These are phyloP conservation scores for Gallinago paraguaiae DNA, from an alignment of 2,113 vertebrate genomes.

Conservation along the genomic window DNA sequence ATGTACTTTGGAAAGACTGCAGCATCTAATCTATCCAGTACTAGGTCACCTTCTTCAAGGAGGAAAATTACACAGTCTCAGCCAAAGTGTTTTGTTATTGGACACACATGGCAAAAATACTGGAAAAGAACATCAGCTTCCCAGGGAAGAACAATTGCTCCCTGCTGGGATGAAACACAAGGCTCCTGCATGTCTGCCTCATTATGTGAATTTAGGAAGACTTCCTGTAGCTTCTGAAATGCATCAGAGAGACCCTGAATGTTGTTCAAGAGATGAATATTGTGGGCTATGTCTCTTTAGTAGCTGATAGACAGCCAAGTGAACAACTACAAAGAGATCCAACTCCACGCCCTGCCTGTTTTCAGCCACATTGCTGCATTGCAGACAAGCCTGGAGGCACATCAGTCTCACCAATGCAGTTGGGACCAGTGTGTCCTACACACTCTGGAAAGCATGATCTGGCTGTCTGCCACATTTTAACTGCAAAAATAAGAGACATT, in stretches of 20 bases:
- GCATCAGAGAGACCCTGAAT: not conserved
- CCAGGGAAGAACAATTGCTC: not conserved
- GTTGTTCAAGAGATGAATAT: not conserved
- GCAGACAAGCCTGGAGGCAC: not conserved
- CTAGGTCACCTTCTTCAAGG: not conserved
- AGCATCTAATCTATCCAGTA: not conserved
- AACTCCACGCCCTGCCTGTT: not conserved
- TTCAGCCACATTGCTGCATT: not conserved
- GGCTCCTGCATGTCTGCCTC: not conserved
- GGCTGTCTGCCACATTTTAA: not conserved
- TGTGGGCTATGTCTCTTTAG: not conserved
- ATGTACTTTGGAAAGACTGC: not conserved
- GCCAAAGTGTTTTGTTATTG: not conserved
- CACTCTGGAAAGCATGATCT: not conserved
- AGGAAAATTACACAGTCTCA: not conserved
- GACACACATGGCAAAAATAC: not conserved
- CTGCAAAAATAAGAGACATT: not conserved
- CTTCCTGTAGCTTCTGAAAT: not conserved
- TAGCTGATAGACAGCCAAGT: not conserved
- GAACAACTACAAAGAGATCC: not conserved
- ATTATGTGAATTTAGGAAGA: slow-evolving; percentile 26
- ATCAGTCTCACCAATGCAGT: not conserved
- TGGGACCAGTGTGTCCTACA: not conserved
- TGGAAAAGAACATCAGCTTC: slow-evolving; percentile 8
- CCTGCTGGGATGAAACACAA: not conserved